Conservation (phyloP, 2,888 invertebrate species). For the Pseudococcus viburni region DNA sequence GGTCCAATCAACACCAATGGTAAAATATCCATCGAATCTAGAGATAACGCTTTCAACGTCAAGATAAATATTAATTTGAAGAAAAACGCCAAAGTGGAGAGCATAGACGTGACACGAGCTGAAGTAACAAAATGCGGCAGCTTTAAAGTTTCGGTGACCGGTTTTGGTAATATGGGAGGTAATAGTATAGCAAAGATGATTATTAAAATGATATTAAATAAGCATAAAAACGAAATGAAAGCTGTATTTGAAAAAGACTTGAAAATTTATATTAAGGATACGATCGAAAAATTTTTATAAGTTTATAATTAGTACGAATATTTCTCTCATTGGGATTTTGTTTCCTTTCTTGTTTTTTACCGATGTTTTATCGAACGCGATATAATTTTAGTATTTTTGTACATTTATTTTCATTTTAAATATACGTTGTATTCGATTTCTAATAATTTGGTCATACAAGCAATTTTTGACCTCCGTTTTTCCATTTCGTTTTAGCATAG, state of each 20-base stretch:
- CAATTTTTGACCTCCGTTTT: too few species aligned
- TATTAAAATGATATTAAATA: slow-evolving; percentile 52
- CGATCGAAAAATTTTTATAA: slow-evolving; percentile 57
- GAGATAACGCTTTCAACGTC: slow-evolving; percentile 59
- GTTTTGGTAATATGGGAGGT: slow-evolving; percentile 61
- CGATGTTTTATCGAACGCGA: background rate
- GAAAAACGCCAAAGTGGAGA: slow-evolving; percentile 21
- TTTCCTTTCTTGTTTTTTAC: background rate
- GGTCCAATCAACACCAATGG: slow-evolving; percentile 60
- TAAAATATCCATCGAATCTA: slow-evolving; percentile 52
- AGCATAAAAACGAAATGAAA: slow-evolving; percentile 56
- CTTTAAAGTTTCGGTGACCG: slow-evolving; percentile 51
- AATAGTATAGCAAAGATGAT: slow-evolving; percentile 56
- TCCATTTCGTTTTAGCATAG: too few species aligned
- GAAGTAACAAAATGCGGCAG: slow-evolving; percentile 59
- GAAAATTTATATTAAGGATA: slow-evolving; percentile 35
- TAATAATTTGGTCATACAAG: background rate
- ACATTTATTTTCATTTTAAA: slow-evolving; percentile 27
- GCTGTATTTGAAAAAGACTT: slow-evolving; percentile 42
- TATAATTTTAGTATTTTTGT: background rate
- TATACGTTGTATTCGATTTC: background rate
- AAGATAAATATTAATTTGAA: slow-evolving; percentile 53
- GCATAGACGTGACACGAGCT: slow-evolving; percentile 60
- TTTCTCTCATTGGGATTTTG: background rate
- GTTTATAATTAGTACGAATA: background rate